Evolutionary conservation across 2,888 invertebrate species (phyloP).

Genomic region (Drosophila fungiperda): DNA sequence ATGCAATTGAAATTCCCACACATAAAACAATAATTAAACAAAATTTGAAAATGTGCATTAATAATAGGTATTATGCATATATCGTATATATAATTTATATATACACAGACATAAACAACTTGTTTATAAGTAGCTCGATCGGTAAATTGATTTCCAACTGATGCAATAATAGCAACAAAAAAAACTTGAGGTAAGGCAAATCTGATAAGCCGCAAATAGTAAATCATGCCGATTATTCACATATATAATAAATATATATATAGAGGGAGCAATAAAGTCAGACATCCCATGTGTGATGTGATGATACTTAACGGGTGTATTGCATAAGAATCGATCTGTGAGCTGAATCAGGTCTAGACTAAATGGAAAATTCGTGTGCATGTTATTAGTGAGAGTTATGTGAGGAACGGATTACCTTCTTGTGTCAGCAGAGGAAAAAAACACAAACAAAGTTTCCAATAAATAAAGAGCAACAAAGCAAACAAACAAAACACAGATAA

Average conservation of each 20-base stretch:
- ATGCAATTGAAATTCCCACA: background rate
- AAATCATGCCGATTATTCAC: background rate
- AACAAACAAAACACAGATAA: constrained; percentile 73
- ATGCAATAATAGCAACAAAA: constrained; percentile 52
- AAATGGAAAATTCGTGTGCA: constrained; percentile 15
- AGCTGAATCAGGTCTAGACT: constrained; percentile 14
- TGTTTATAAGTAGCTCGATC: constrained; percentile 52
- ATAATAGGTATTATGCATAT: no score
- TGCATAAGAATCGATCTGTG: constrained; percentile 42
- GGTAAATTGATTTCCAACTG: constrained; percentile 50
- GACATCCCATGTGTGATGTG: constrained; percentile 30
- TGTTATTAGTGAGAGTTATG: constrained; percentile 41
- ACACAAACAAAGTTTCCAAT: constrained; percentile 43
- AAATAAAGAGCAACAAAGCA: constrained; percentile 57
- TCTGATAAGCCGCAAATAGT: constrained; percentile 48
- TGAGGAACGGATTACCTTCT: constrained; percentile 58
- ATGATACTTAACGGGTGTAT: constrained; percentile 30
- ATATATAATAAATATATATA: background rate
- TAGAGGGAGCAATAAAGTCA: constrained; percentile 16
- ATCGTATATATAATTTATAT: background rate
- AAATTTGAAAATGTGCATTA: background rate
- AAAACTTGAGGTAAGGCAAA: constrained; percentile 51
- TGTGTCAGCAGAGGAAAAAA: constrained; percentile 41
- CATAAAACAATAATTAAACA: background rate
- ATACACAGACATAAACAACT: constrained; percentile 46